These are phyloP conservation scores for Atlantisia rogersi DNA, from an alignment of 2,113 vertebrate species.

Conservation along the genomic window DNA sequence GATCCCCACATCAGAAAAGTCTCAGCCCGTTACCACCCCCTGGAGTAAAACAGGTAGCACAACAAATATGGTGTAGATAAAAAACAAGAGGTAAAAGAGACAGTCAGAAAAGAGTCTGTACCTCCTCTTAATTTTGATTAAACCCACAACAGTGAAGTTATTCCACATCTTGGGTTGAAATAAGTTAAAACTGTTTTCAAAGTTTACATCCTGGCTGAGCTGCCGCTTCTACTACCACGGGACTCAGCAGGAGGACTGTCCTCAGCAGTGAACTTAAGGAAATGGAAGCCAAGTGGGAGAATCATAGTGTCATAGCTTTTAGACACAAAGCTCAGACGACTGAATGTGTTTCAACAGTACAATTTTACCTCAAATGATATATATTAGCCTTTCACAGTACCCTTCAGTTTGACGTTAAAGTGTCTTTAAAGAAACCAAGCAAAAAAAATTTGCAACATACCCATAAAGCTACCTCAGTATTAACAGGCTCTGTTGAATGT, in stretches of 20 bases:
- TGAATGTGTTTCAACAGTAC: background rate
- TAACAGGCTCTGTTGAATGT: background rate
- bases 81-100: background rate
- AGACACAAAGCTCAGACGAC: background rate
- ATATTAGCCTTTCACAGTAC: background rate
- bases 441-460: background rate
- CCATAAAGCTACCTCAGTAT: background rate
- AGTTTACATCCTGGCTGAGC: background rate
- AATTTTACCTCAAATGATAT: background rate
- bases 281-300: background rate
- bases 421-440: background rate
- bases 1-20: constrained; percentile 42
- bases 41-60: background rate
- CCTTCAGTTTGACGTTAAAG: background rate
- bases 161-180: background rate
- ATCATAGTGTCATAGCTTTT: background rate
- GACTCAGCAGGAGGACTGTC: background rate
- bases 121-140: background rate
- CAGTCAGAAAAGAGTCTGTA: background rate
- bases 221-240: background rate
- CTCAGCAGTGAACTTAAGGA: background rate
- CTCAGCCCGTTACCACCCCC: background rate
- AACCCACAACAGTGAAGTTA: background rate
- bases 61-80: background rate
- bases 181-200: background rate